Percentiles rank a stretch among this genome's conserved stretches.
phyloP scores from a whole-genome alignment of 1,140 invertebrate species.

The Aphaenogaster floridana region DNA sequence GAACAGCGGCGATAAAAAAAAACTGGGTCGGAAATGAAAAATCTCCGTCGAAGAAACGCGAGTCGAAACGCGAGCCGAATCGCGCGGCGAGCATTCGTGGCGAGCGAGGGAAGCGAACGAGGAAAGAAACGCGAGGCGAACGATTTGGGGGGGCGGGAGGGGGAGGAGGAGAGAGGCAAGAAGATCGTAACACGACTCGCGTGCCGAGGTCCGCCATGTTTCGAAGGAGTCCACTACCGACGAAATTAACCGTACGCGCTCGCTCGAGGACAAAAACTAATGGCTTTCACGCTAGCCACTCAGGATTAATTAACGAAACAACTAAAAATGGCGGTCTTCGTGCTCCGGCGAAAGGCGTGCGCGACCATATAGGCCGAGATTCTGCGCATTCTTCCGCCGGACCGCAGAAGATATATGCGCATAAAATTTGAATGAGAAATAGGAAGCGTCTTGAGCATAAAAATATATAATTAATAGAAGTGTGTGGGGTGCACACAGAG shows the following conservation, averaged over 20 bases:
- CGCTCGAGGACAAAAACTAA: slow-evolving; percentile 79
- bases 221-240: slow-evolving; percentile 64
- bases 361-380: slow-evolving; percentile 41
- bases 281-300: slow-evolving; percentile 79
- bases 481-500: neutral
- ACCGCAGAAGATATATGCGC: slow-evolving; percentile 36
- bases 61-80: neutral
- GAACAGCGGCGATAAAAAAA: slow-evolving; percentile 18
- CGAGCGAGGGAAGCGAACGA: neutral
- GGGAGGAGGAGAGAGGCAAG: slow-evolving; percentile 28
- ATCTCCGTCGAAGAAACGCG: neutral
- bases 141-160: neutral
- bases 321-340: slow-evolving; percentile 78
- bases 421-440: slow-evolving; percentile 60
- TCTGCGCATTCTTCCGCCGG: slow-evolving; percentile 24
- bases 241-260: slow-evolving; percentile 78
- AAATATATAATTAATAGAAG: slow-evolving; percentile 45
- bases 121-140: slow-evolving; percentile 43
- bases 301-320: slow-evolving; percentile 81
- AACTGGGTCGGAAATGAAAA: slow-evolving; percentile 5
- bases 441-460: neutral
- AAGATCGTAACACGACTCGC: slow-evolving; percentile 74
- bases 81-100: neutral
- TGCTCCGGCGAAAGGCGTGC: slow-evolving; percentile 15
- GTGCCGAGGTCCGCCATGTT: slow-evolving; percentile 74